These are phyloP conservation scores for Sphaeridia pumilis DNA, from an alignment of 2,888 invertebrate genomes.

Conservation along the genomic window DNA sequence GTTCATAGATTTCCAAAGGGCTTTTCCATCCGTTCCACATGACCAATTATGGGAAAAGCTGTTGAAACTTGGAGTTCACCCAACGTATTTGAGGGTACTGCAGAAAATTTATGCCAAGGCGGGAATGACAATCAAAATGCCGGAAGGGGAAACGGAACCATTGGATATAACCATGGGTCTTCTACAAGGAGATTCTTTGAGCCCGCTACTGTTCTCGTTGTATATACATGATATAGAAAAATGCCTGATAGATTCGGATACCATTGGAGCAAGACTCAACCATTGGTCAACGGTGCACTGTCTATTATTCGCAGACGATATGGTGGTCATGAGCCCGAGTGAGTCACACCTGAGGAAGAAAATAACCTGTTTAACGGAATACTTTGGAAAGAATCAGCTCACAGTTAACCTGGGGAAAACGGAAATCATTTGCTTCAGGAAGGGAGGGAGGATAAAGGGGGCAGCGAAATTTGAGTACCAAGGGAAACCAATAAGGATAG, in stretches of 20 bases:
- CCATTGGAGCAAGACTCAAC: neutral
- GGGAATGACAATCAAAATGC: neutral
- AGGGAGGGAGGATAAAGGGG: constrained; percentile 5
- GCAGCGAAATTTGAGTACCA: constrained; percentile 5
- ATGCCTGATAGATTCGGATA: neutral
- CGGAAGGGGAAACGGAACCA: neutral
- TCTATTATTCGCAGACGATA: constrained; percentile 19
- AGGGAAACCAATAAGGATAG: constrained; percentile 4
- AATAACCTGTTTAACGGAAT: constrained; percentile 2
- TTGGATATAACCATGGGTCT: constrained; percentile 17
- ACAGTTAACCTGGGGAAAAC: constrained; percentile 12
- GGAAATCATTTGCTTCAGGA: constrained; percentile 20
- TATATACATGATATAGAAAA: constrained; percentile 9
- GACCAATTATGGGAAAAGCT: constrained; percentile 17
- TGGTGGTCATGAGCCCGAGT: constrained; percentile 8
- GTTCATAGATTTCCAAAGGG: constrained; percentile 21
- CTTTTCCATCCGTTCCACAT: constrained; percentile 17
- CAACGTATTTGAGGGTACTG: constrained; percentile 15
- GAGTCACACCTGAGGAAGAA: constrained; percentile 14
- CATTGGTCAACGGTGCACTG: constrained; percentile 2
- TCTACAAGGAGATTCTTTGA: constrained; percentile 17
- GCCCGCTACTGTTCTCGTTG: constrained; percentile 18
- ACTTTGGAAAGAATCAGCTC: neutral
- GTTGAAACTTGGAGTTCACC: constrained; percentile 9
- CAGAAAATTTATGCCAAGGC: constrained; percentile 11